These are phyloP conservation scores for Anser cygnoides DNA, from an alignment of 2,113 vertebrate species.

Conservation along the genomic window DNA sequence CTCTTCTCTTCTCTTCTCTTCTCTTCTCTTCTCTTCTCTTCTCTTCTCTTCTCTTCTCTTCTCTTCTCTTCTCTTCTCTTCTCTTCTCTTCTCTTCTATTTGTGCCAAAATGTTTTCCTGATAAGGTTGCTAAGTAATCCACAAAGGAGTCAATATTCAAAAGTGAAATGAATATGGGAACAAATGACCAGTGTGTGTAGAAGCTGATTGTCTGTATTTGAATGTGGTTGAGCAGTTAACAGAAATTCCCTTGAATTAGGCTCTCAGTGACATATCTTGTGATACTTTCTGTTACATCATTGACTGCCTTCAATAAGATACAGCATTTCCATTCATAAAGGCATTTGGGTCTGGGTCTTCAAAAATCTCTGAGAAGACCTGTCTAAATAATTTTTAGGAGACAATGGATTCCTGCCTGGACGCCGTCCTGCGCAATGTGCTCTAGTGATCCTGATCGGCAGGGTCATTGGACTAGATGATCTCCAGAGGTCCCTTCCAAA, in stretches of 20 bases:
- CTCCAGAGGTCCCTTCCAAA: no score
- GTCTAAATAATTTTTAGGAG: neutral
- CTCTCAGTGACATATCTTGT: neutral
- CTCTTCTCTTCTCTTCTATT: neutral
- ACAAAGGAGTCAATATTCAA: neutral
- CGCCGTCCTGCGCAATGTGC: no score
- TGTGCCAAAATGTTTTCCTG: slow-evolving; percentile 25
- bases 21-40: neutral
- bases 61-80: neutral
- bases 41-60: neutral
- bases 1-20: neutral
- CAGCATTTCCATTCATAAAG: neutral
- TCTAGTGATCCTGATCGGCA: no score
- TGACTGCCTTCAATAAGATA: neutral
- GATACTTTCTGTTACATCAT: neutral
- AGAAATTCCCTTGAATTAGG: neutral
- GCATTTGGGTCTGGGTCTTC: neutral
- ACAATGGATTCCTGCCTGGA: neutral
- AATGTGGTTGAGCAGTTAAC: neutral
- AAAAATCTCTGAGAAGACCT: neutral
- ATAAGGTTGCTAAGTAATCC: neutral
- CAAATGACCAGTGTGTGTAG: neutral
- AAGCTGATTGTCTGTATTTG: neutral
- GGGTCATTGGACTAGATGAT: no score
- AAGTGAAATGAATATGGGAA: neutral